Evolutionary conservation across 2,888 invertebrate genomes (phyloP).

Genomic region (Ramazzottius varieornatus): DNA sequence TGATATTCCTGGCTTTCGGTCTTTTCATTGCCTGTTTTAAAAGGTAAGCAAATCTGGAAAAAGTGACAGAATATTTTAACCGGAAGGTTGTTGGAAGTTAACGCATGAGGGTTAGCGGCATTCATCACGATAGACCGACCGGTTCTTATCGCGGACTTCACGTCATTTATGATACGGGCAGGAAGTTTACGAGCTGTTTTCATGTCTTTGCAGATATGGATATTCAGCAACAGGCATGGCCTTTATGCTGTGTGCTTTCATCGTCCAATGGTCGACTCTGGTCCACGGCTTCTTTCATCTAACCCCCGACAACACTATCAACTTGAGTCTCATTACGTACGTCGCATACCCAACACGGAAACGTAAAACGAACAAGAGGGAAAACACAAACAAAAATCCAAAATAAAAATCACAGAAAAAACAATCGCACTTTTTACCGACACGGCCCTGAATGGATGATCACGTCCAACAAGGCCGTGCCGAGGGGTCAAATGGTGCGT

Average conservation of each 20-base stretch:
- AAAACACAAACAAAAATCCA: too few species aligned
- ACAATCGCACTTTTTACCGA: too few species aligned
- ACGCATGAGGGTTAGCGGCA: too few species aligned
- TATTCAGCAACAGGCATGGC: neutral
- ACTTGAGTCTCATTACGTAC: neutral
- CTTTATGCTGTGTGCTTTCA: neutral
- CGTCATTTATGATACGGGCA: too few species aligned
- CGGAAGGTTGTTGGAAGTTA: too few species aligned
- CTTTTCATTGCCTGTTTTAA: neutral
- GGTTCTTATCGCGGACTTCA: too few species aligned
- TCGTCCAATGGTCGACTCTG: neutral
- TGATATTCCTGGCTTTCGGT: neutral
- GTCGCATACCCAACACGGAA: neutral
- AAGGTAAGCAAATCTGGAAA: too few species aligned
- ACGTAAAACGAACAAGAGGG: neutral
- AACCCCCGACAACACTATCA: neutral
- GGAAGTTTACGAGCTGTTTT: neutral
- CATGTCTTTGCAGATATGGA: neutral
- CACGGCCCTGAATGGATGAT: too few species aligned
- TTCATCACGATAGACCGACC: too few species aligned
- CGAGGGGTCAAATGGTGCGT: too few species aligned
- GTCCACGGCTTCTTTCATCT: neutral
- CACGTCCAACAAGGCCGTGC: too few species aligned
- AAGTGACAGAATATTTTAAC: neutral
- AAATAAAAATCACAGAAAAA: too few species aligned